Evolutionary conservation across 1,140 invertebrate genomes (phyloP).

Genomic region (Yoshiicerus persimilis): DNA sequence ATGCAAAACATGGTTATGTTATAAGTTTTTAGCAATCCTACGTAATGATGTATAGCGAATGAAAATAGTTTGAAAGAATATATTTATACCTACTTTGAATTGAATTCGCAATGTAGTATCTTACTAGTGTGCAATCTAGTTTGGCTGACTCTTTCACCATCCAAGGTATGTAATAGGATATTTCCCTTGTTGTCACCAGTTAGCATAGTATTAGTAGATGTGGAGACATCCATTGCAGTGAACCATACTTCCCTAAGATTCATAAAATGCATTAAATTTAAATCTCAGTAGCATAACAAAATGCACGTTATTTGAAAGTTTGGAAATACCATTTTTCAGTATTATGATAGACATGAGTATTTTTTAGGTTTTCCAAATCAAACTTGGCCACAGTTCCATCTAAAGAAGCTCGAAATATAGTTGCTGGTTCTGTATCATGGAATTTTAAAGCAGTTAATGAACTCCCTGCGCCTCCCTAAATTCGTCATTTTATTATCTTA

Average conservation of each 20-base stretch:
- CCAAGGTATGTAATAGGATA: conserved; percentile 20
- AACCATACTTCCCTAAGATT: conserved; percentile 31
- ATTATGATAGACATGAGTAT: not conserved
- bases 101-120: conserved; percentile 46
- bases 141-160: conserved; percentile 22
- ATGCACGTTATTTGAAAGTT: not conserved
- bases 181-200: conserved; percentile 36
- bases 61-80: no score
- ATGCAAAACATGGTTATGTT: not conserved
- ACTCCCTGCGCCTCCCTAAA: conserved; percentile 30
- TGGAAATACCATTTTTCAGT: conserved; percentile 6
- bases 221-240: conserved; percentile 39
- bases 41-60: no score
- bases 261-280: not conserved
- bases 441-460: conserved; percentile 39
- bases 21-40: no score
- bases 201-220: not conserved
- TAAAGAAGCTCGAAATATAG: conserved; percentile 28
- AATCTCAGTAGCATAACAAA: not conserved
- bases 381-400: conserved; percentile 13
- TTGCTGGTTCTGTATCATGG: not conserved
- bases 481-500: not conserved
- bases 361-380: not conserved
- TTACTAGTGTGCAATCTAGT: conserved; percentile 38
- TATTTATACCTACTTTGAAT: conserved; percentile 32